A percentile compares a stretch with the other conserved stretches of the same genome.
Conservation (phyloP, 1,140 invertebrate genomes). For the Hylaeus volcanicus region DNA sequence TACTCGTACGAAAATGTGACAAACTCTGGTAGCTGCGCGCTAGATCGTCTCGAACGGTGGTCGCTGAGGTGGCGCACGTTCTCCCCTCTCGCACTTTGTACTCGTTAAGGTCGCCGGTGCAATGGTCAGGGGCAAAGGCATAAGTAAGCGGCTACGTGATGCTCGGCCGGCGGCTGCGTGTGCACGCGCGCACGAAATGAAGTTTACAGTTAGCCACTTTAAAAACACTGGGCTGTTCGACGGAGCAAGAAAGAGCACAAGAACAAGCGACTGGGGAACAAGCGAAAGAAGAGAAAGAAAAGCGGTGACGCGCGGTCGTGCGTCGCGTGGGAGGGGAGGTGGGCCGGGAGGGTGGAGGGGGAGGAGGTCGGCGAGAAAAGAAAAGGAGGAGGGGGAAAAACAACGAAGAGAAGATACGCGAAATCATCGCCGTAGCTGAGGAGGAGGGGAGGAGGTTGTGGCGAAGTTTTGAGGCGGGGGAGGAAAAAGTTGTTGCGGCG, state of each 20-base stretch:
- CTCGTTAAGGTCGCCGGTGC: constrained; percentile 52
- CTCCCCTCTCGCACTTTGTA: constrained; percentile 40
- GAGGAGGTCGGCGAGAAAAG: constrained; percentile 14
- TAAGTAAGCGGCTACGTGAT: constrained; percentile 49
- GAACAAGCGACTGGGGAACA: neutral
- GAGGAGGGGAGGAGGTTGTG: neutral
- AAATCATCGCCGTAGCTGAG: constrained; percentile 48
- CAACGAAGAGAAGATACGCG: constrained; percentile 40
- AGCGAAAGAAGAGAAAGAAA: constrained; percentile 34
- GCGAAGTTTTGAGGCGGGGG: neutral
- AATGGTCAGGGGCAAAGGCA: constrained; percentile 52
- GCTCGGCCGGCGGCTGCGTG: constrained; percentile 38
- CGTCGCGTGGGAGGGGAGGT: neutral
- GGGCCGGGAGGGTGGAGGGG: neutral
- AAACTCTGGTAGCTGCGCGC: no score
- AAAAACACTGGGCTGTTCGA: constrained; percentile 35
- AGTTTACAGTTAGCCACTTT: constrained; percentile 61
- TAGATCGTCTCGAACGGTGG: neutral
- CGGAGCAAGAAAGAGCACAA: constrained; percentile 6
- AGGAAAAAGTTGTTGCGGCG: constrained; percentile 13
- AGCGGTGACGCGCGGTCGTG: constrained; percentile 10
- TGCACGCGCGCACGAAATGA: constrained; percentile 35
- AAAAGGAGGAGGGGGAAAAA: constrained; percentile 47
- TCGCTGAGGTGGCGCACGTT: neutral
- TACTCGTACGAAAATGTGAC: no score